A percentile compares a stretch with the other conserved stretches of the same genome.
Conservation (phyloP, 2,888 invertebrate species). For the Hirtodrosophila cameraria region DNA sequence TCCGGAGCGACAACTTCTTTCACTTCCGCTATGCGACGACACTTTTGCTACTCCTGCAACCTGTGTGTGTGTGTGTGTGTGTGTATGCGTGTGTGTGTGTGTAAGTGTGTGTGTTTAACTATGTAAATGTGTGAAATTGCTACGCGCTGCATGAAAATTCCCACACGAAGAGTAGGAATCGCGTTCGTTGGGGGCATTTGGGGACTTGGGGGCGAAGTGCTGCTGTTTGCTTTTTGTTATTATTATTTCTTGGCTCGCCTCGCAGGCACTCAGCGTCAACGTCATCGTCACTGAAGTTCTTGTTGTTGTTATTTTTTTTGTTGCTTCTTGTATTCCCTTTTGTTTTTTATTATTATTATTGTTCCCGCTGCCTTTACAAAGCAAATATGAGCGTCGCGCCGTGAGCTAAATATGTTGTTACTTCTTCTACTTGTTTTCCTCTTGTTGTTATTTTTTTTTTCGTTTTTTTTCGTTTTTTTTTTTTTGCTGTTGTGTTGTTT, state of each 20-base stretch:
- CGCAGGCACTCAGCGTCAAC: constrained; percentile 65
- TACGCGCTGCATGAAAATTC: constrained; percentile 75
- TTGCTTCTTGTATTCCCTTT: too few relatives aligned
- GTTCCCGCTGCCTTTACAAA: constrained; percentile 67
- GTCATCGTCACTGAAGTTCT: constrained; percentile 44
- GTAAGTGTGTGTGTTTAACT: constrained; percentile 62
- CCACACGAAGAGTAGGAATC: constrained; percentile 55
- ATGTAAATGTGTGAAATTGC: constrained; percentile 80
- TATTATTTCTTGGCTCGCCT: constrained; percentile 69
- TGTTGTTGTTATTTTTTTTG: constrained; percentile 36
- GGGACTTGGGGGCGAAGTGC: constrained; percentile 23
- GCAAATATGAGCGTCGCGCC: constrained; percentile 74
- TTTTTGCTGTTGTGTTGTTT: background rate
- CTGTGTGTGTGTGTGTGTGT: constrained; percentile 1
- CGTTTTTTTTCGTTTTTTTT: background rate
- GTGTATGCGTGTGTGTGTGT: constrained; percentile 10
- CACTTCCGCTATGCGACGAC: constrained; percentile 73
- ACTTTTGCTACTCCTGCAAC: constrained; percentile 51
- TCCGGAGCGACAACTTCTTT: constrained; percentile 67
- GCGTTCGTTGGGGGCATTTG: constrained; percentile 9
- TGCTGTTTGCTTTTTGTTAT: constrained; percentile 74
- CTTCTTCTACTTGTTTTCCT: constrained; percentile 46
- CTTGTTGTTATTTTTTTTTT: constrained; percentile 17
- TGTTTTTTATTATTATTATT: constrained; percentile 66
- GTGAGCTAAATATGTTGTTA: constrained; percentile 75